Evolutionary conservation across 2,113 vertebrate species (phyloP).

Genomic region (Corythaixoides concolor): DNA sequence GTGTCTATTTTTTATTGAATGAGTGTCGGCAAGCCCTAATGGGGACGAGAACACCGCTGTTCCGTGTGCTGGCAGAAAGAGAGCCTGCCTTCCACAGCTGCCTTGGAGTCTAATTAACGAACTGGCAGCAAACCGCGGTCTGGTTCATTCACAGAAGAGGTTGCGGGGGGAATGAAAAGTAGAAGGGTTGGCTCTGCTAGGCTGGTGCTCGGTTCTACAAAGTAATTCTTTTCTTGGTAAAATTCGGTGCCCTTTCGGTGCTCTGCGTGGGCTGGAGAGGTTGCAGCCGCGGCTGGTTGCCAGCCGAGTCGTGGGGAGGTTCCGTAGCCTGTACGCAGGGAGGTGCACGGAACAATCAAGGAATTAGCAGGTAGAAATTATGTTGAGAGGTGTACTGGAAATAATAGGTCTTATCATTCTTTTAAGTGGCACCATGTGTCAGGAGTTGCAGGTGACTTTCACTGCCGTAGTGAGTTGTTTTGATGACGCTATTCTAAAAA

Average conservation of each 20-base stretch:
- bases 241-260: neutral
- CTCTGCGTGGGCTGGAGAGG: neutral
- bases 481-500: neutral
- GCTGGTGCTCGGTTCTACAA: neutral
- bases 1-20: neutral
- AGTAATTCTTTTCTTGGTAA: neutral
- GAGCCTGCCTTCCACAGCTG: neutral
- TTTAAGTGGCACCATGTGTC: neutral
- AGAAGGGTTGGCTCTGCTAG: neutral
- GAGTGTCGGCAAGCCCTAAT: neutral
- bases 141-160: neutral
- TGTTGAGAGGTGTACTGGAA: neutral
- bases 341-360: accelerated
- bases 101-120: neutral
- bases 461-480: neutral
- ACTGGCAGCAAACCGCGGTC: accelerated
- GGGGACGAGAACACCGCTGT: neutral
- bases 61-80: accelerated
- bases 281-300: neutral
- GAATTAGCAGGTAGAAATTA: neutral
- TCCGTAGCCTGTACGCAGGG: accelerated
- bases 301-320: accelerated
- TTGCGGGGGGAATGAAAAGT: neutral
- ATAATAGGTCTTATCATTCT: neutral
- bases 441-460: neutral